Evolutionary conservation across 2,888 invertebrate species (phyloP).

Genomic region (Chaetogeoica ovagalla): DNA sequence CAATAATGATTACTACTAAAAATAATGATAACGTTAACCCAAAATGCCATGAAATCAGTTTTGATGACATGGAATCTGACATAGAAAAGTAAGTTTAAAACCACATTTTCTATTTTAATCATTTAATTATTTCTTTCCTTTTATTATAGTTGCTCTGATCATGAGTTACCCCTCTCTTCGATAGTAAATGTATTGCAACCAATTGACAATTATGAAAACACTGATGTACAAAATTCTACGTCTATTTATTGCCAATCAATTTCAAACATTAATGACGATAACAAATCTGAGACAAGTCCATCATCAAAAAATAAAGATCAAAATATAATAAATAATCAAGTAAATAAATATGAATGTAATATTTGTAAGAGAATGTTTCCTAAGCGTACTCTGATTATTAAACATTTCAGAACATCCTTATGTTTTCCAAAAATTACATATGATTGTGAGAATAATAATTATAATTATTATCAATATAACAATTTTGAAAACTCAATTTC

Average conservation of each 20-base stretch:
- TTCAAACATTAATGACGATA: neutral
- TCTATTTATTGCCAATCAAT: neutral
- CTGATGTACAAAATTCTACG: neutral
- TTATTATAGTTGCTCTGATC: conserved; percentile 18
- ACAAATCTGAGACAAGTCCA: neutral
- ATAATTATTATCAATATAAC: neutral
- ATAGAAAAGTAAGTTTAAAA: neutral
- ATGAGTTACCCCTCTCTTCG: conserved; percentile 40
- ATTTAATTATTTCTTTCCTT: conserved; percentile 2
- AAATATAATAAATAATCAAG: neutral
- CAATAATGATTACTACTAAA: neutral
- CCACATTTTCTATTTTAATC: neutral
- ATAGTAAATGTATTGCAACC: conserved; percentile 16
- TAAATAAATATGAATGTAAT: conserved; percentile 16
- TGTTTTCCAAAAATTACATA: conserved; percentile 29
- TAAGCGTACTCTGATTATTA: conserved; percentile 14
- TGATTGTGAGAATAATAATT: neutral
- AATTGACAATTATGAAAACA: neutral
- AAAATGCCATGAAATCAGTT: neutral
- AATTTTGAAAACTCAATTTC: neutral
- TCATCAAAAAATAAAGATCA: neutral
- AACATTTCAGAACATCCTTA: conserved; percentile 38
- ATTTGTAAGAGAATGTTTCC: conserved; percentile 22
- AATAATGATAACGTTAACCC: neutral
- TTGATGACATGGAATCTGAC: neutral